Base-by-base conservation (phyloP, 2,888 invertebrate genomes). In the Perizoma flavofasciatum region DNA sequence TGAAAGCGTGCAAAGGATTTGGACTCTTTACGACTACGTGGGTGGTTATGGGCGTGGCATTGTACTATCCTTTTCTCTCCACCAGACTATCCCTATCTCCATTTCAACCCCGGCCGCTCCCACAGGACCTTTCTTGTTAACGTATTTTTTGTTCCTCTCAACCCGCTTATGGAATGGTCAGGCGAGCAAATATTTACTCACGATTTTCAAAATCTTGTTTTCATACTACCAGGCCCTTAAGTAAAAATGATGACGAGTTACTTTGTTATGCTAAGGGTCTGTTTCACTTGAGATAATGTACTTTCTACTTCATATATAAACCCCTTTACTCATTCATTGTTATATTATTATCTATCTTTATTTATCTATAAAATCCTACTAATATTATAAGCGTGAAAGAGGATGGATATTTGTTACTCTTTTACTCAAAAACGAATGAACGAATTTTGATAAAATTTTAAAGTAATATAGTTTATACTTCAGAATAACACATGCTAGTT, bases 1-100 rank as follows among this genome's bases (percentile, higher is more conserved):
- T 89, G 90, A 88, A 89, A 90, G 86, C 90, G 87, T 89, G 89
- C 90, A 89, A 89, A 89, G 89, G 91, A 90, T 92, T 92, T 90
- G 85, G 89, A 88, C 90, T 90, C 89, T 90, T 92, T 89, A 91
- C 83, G 88, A 82, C 92, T 85, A 88, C 92, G 91, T 92, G 92
- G 91, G 92, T 92, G 92, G 92, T 83, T 89, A 82, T 88, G 88
- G 91, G 92, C 91, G 92, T 86, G 90, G 88, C 89, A 76, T 72
- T 22, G 63, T 65, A 70, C 74, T 68, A 66, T 87, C 87, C 74
- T 74, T 67, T 69, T 89, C 79, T 40, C 65, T 65, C 82, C 49
- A 62, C 43, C 44, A 54, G 44, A 41, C 47, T 51, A 67, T 68
- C 50, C 61, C 68, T 81, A 82, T 78, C 41, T 74, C 77, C 68